phyloP scores from a whole-genome alignment of 2,113 vertebrate genomes.

The Pycnonotus jocosus region DNA sequence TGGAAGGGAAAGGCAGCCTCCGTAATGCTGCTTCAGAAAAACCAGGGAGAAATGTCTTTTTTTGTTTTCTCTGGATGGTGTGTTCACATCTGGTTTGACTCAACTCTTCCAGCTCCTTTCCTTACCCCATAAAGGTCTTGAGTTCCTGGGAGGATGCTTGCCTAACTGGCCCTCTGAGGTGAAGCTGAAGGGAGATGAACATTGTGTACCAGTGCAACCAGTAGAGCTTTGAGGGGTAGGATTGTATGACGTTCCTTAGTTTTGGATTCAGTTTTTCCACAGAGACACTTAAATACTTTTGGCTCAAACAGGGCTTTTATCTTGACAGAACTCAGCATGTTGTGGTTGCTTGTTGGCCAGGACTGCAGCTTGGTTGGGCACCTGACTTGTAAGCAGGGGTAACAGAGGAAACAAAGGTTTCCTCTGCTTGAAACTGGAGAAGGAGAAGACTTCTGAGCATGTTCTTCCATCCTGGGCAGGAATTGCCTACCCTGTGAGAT shows the following conservation, averaged over 20 bases:
- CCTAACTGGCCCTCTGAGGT: slow-evolving; percentile 55
- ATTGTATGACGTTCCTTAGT: not conserved
- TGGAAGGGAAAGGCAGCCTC: not conserved
- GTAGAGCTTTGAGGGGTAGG: not conserved
- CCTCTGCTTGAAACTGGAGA: not conserved
- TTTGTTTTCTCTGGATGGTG: slow-evolving; percentile 12
- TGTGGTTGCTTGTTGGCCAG: slow-evolving; percentile 23
- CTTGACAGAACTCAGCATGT: slow-evolving; percentile 6
- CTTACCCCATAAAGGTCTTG: slow-evolving; percentile 62
- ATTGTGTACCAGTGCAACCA: slow-evolving; percentile 31
- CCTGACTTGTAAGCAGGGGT: slow-evolving; percentile 3
- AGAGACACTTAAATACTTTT: not conserved
- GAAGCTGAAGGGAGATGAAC: slow-evolving; percentile 67
- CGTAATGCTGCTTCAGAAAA: not conserved
- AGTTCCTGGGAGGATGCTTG: slow-evolving; percentile 59
- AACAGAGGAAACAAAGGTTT: not conserved
- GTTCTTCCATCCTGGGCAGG: not conserved
- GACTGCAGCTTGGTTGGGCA: not conserved
- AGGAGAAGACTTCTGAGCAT: not conserved
- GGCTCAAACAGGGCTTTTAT: not conserved
- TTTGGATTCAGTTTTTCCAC: slow-evolving; percentile 19
- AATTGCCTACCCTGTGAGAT: not conserved
- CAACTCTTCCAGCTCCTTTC: slow-evolving; percentile 10
- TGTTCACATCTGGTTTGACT: slow-evolving; percentile 71
- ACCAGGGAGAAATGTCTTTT: not conserved